These are phyloP conservation scores for Petaurus breviceps DNA, from an alignment of 2,113 vertebrate species.

Conservation along the genomic window DNA sequence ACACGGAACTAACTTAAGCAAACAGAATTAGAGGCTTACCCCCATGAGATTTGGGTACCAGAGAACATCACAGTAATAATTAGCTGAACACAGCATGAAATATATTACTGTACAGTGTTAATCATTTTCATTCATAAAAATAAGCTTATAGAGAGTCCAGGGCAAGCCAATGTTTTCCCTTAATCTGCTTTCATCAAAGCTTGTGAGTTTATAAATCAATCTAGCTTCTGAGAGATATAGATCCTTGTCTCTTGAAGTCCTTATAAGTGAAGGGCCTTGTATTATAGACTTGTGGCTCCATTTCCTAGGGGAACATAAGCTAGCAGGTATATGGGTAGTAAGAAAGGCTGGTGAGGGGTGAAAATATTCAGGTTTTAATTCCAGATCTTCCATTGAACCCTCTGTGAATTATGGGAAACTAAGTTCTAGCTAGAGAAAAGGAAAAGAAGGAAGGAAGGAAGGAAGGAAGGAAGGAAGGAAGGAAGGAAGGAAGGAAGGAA, in stretches of 20 bases:
- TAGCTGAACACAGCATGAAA: constrained; percentile 8
- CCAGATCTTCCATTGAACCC: neutral
- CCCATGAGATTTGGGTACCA: neutral
- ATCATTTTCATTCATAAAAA: constrained; percentile 4
- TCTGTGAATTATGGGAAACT: neutral
- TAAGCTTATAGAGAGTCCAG: neutral
- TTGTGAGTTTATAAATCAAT: neutral
- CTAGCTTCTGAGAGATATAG: neutral
- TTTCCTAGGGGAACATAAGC: neutral
- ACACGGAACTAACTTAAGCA: neutral
- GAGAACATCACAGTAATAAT: neutral
- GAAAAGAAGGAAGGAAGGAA: neutral
- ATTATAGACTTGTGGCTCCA: neutral
- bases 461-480: too few relatives aligned
- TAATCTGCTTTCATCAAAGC: neutral
- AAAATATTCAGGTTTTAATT: neutral
- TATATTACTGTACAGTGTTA: neutral
- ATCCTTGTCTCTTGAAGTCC: neutral
- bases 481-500: too few relatives aligned
- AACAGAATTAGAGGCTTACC: neutral
- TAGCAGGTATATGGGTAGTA: neutral
- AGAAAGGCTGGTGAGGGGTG: neutral
- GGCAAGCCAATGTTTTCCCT: neutral
- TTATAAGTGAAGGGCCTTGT: neutral
- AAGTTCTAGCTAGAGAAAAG: neutral